A percentile compares a stretch with the other conserved stretches of the same genome.
These are phyloP conservation scores for Notarius lentiginosus DNA, from an alignment of 2,113 vertebrate species.

Conservation along the genomic window DNA sequence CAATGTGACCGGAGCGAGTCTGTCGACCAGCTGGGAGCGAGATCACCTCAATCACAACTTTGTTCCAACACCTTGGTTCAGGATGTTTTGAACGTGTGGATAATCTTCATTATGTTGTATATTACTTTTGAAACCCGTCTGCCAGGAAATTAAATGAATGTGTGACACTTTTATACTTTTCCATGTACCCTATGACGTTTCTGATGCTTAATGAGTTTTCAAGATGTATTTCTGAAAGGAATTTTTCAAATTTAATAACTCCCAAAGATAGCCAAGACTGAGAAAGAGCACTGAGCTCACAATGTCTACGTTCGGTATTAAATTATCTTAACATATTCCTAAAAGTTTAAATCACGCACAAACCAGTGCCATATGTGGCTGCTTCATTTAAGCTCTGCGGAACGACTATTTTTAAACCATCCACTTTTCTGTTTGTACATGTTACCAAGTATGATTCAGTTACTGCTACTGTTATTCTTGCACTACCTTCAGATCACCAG, in stretches of 20 bases:
- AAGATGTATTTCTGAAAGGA: slow-evolving; percentile 60
- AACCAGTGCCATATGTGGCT: not conserved
- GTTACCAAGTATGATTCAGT: not conserved
- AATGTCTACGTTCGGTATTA: slow-evolving; percentile 25
- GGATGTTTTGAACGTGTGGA: slow-evolving; percentile 58
- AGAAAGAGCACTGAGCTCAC: slow-evolving; percentile 26
- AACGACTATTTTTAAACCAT: not conserved
- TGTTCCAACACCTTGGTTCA: slow-evolving; percentile 43
- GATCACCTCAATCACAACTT: slow-evolving; percentile 49
- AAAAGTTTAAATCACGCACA: slow-evolving; percentile 8
- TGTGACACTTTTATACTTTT: slow-evolving; percentile 57
- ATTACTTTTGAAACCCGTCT: slow-evolving; percentile 54
- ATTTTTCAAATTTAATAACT: slow-evolving; percentile 56
- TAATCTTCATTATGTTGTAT: slow-evolving; percentile 62
- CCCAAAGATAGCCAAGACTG: slow-evolving; percentile 31
- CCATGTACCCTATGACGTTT: slow-evolving; percentile 60
- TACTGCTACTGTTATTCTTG: slow-evolving; percentile 20
- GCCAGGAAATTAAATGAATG: slow-evolving; percentile 34
- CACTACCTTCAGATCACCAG: not conserved
- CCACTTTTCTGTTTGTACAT: not conserved
- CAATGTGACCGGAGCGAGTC: not conserved
- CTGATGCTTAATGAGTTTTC: slow-evolving; percentile 62
- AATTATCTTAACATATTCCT: slow-evolving; percentile 14
- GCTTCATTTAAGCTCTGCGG: not conserved
- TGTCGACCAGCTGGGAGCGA: slow-evolving; percentile 33